Base-by-base conservation (phyloP, 2,113 vertebrate species). In the Colaptes auratus region DNA sequence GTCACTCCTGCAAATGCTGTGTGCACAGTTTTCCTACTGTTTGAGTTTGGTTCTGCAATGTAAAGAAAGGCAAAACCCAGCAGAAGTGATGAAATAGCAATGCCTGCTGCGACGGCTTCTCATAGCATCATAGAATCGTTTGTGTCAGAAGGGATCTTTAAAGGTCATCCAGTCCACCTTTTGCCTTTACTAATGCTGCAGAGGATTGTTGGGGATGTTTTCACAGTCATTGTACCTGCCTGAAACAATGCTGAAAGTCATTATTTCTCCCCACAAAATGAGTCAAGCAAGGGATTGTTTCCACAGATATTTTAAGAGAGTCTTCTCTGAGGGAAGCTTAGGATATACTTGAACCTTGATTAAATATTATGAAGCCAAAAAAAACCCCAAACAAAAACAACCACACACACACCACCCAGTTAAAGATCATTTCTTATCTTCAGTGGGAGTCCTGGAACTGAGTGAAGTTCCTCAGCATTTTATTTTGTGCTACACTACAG, bases 21-120 rank as follows among this genome's bases (percentile, higher is more conserved):
- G 9, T 56, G 48, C 60, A 80, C 25, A 33, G 3, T 27, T 90
- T 88, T 58, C 55, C 48, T 73, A 23, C 52, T 87, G 28, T 79
- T 93, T 71, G 92, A 88, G 80, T 90, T 89, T 65, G 71, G 19
- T 61, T 88, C 65, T n/a, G 44, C 74, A 48, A 48, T 52, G 33
- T 31, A 80, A 80, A 95, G 82, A 93, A 95, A 87, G 21, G 35
- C 78, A 90, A 93, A 96, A 88, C 23, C 56, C 59, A 71, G 65
- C 60, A 96, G 76, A 97, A 96, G 89, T 36, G 78, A 81, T 90
- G 81, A 96, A 96, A 96, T 82, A 94, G 73, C 63, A 69, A 19
- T 63, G 60, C 61, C 31, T 80, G n/a, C 63, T 76, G 66, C 78
- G 85, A 87, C 28, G 48, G 78, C 23, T 92, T 85, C 75, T 71